Base-by-base conservation (phyloP, 2,113 vertebrate genomes). In the Toxotes jaculatrix region DNA sequence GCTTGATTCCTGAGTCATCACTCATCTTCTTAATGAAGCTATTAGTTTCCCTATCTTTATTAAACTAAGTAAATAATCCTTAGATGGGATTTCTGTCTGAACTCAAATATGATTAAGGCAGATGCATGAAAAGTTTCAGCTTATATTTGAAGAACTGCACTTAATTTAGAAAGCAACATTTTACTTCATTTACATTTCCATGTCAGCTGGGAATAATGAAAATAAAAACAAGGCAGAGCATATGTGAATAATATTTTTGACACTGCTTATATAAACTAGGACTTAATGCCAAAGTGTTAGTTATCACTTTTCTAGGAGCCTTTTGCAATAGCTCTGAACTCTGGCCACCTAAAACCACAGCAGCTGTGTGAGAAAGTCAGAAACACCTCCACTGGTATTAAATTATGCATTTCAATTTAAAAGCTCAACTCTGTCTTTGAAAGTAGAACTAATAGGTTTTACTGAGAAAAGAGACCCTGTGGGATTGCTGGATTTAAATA, bases 31-130 rank as follows among this genome's bases (percentile, higher is more conserved):
- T 53, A 78, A 49, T 67, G 36, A 0, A 31, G 13, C 11, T 14
- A 13, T 63, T 70, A 27, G 13, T 65, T 65, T 69, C 11, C 10
- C 6, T 27, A 1, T 64, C 14, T 40, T 0, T 49, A 65, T 69
- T 55, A 31, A 78, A 62, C 19, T 21, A 67, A 51, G 51, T 78
- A 40, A 61, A 63, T 78, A 11, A 57, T 40, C 82, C 68, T 38
- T 17, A 16, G 21, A 13, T 10, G 27, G 23, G 7, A 68, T 70
- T 71, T 75, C 1, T 53, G 59, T 79, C 36, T 56, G 14, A 65
- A 60, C 19, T 68, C 14, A 60, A 65, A 43, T 0, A 47, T 56
- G 7, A 55, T 43, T 16, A n/a, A 66, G 13, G 23, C 4, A n/a
- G 11, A 2, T 56, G 27, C 38, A 47, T 12, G 38, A n/a, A 57